These are phyloP conservation scores for Sussaba pulchella DNA, from an alignment of 2,888 invertebrate species.

Conservation along the genomic window DNA sequence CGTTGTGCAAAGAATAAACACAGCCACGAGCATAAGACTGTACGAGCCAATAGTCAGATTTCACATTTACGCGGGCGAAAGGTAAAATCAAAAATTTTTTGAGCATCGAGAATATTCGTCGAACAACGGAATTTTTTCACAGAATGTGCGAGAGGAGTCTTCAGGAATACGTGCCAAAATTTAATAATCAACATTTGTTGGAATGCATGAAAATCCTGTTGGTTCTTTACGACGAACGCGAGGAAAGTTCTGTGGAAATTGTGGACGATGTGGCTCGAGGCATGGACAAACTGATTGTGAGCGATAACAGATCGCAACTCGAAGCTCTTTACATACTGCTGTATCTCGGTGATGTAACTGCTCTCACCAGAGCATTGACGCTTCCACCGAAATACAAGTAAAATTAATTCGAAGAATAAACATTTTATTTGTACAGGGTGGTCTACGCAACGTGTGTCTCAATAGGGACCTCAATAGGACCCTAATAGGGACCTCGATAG, in stretches of 20 bases:
- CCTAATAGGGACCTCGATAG: no score
- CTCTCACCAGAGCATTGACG: slow-evolving; percentile 85
- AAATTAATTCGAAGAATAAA: no score
- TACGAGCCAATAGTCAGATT: slow-evolving; percentile 92
- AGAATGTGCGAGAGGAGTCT: slow-evolving; percentile 87
- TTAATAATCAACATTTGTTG: slow-evolving; percentile 89
- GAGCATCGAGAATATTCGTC: not conserved
- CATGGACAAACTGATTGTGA: slow-evolving; percentile 70
- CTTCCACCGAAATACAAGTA: slow-evolving; percentile 85
- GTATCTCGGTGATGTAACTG: slow-evolving; percentile 87
- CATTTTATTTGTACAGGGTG: no score
- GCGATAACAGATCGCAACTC: slow-evolving; percentile 85
- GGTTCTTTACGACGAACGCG: slow-evolving; percentile 86
- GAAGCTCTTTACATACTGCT: slow-evolving; percentile 89
- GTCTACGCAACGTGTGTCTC: no score
- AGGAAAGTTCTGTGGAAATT: slow-evolving; percentile 71
- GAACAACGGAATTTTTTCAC: slow-evolving; percentile 77
- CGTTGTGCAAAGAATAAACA: slow-evolving; percentile 89
- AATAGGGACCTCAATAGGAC: no score
- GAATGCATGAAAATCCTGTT: slow-evolving; percentile 90
- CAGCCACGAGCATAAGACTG: slow-evolving; percentile 86
- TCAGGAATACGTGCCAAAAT: slow-evolving; percentile 88
- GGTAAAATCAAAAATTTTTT: slow-evolving; percentile 84
- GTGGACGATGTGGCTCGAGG: slow-evolving; percentile 62
- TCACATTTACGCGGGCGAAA: slow-evolving; percentile 89